Evolutionary conservation across 1,140 invertebrate species (phyloP).

Genomic region (Whitmania pigra): DNA sequence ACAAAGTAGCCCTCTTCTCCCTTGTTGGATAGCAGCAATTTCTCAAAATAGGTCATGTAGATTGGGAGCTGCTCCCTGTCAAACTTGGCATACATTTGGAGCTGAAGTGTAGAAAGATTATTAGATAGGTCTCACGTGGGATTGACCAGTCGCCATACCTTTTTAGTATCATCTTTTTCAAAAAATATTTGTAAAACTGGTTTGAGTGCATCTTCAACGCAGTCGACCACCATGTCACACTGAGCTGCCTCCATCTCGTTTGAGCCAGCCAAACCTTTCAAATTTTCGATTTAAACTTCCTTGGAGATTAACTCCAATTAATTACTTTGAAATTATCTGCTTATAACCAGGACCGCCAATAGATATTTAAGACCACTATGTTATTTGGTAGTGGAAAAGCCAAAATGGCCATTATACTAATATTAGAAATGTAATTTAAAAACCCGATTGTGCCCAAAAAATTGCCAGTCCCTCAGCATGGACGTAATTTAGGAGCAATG

Average conservation of each 20-base stretch:
- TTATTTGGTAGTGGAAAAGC: too few relatives aligned
- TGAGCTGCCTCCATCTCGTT: slow-evolving; percentile 20
- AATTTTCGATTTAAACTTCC: not conserved
- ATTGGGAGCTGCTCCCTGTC: slow-evolving; percentile 24
- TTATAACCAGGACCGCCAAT: too few relatives aligned
- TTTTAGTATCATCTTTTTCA: slow-evolving; percentile 23
- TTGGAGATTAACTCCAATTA: too few relatives aligned
- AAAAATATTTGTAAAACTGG: slow-evolving; percentile 14
- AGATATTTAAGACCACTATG: too few relatives aligned
- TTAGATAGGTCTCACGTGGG: not conserved
- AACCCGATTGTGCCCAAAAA: too few relatives aligned
- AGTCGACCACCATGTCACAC: slow-evolving; percentile 23
- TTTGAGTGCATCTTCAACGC: slow-evolving; percentile 16
- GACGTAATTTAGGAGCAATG: too few relatives aligned
- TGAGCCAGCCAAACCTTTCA: slow-evolving; percentile 22
- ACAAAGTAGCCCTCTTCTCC: slow-evolving; percentile 27
- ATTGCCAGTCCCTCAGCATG: too few relatives aligned
- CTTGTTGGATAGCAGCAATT: slow-evolving; percentile 25
- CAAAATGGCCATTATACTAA: too few relatives aligned
- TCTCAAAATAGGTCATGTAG: slow-evolving; percentile 26
- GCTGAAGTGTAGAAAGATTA: not conserved
- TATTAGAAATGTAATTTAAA: too few relatives aligned
- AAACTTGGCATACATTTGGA: slow-evolving; percentile 27
- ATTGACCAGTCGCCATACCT: slow-evolving; percentile 26
- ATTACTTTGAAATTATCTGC: too few relatives aligned